Percentiles rank a stretch among this genome's conserved stretches.
Evolutionary conservation across 2,888 invertebrate species (phyloP).

Genomic region (Labia minor): DNA sequence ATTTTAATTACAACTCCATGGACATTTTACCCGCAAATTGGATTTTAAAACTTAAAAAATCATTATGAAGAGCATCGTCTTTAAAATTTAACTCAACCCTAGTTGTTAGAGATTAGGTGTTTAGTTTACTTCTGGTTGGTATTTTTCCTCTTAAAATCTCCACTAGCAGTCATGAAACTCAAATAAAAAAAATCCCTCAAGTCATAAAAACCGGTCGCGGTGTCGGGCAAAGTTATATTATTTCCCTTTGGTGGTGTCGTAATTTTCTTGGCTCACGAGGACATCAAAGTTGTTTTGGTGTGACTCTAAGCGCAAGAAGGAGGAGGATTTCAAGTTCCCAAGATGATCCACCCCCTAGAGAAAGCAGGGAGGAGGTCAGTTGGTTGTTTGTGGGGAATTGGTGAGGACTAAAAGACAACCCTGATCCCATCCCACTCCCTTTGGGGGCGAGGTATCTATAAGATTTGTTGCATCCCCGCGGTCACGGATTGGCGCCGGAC

Average conservation of each 20-base stretch:
- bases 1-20: not conserved
- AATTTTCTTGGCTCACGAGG: not conserved
- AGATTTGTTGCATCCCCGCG: slow-evolving; percentile 5
- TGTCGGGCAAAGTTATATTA: not conserved
- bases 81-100: not conserved
- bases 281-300: not conserved
- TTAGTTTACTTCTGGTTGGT: not conserved
- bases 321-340: no score
- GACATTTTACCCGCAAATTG: not conserved
- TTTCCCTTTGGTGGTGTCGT: slow-evolving; percentile 4
- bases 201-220: not conserved
- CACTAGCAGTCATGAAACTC: not conserved
- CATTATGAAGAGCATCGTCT: not conserved
- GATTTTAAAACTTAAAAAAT: not conserved
- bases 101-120: not conserved
- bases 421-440: not conserved
- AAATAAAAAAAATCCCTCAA: not conserved
- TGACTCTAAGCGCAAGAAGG: no score
- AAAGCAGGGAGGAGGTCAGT: no score
- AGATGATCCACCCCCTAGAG: no score
- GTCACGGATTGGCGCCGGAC: slow-evolving; percentile 13
- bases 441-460: not conserved
- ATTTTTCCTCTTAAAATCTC: not conserved
- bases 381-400: not conserved
- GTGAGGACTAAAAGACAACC: no score